These are phyloP conservation scores for Meles meles DNA, from an alignment of 2,113 vertebrate genomes.

Conservation along the genomic window DNA sequence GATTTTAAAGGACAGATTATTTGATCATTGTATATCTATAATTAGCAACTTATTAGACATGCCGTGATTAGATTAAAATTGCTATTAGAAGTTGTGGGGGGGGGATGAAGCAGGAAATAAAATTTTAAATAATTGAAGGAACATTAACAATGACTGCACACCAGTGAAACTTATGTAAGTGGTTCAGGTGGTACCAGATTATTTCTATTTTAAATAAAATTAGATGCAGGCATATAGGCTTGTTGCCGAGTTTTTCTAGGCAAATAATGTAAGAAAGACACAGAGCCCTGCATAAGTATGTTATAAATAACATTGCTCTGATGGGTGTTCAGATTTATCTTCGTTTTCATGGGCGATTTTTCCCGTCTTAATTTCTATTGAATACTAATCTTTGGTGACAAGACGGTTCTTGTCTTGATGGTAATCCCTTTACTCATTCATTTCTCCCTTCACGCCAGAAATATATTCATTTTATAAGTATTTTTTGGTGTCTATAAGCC, in stretches of 20 bases:
- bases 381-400: not conserved
- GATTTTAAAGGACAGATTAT: not conserved
- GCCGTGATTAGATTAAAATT: not conserved
- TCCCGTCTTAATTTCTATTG: not conserved
- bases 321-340: not conserved
- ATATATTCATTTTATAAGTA: not conserved
- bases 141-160: not conserved
- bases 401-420: not conserved
- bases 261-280: not conserved
- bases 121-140: not conserved
- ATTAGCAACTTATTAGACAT: not conserved
- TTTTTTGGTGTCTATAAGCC: not conserved
- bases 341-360: not conserved
- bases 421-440: not conserved
- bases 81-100: not conserved
- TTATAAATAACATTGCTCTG: not conserved
- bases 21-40: not conserved
- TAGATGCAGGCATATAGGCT: not conserved
- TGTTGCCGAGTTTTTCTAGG: not conserved
- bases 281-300: not conserved
- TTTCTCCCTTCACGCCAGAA: not conserved
- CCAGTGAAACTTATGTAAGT: not conserved
- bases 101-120: not conserved
- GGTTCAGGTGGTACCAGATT: not conserved
- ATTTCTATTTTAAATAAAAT: not conserved